Evolutionary conservation across 2,113 vertebrate genomes (phyloP).

Genomic region (Catagonus wagneri): DNA sequence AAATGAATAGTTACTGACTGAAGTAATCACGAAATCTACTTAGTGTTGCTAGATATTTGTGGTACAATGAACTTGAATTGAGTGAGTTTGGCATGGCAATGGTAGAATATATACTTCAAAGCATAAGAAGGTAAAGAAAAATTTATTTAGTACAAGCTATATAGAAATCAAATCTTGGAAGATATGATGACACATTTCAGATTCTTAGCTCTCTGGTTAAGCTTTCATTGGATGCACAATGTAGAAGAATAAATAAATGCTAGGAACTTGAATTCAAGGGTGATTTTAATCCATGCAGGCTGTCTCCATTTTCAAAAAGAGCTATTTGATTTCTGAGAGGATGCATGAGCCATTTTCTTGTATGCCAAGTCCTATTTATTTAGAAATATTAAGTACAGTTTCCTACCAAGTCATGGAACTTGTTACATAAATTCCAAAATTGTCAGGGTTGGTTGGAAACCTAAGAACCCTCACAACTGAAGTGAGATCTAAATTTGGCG

Average conservation of each 20-base stretch:
- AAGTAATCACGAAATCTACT: slow-evolving; percentile 1
- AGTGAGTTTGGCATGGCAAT: neutral
- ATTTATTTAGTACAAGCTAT: neutral
- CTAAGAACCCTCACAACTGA: neutral
- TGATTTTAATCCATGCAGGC: slow-evolving; percentile 23
- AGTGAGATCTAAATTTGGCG: slow-evolving; percentile 34
- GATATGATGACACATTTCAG: neutral
- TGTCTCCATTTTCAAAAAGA: slow-evolving; percentile 48
- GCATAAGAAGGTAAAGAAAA: neutral
- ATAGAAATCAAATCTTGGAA: slow-evolving; percentile 34
- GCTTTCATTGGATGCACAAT: slow-evolving; percentile 6
- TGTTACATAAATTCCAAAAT: slow-evolving; percentile 25
- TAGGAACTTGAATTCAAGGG: slow-evolving; percentile 7
- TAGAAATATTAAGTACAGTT: slow-evolving; percentile 20
- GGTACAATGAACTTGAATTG: neutral
- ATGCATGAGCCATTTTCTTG: slow-evolving; percentile 30
- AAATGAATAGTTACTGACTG: neutral
- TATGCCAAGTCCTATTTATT: slow-evolving; percentile 48
- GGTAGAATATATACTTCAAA: neutral
- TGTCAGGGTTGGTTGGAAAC: slow-evolving; percentile 4
- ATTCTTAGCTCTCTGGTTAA: slow-evolving; percentile 20
- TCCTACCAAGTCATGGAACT: slow-evolving; percentile 41
- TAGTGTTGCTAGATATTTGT: neutral
- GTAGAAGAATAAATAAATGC: slow-evolving; percentile 20
- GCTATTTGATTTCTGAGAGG: slow-evolving; percentile 41